Percentiles rank a stretch among this genome's conserved stretches.
phyloP scores from a whole-genome alignment of 1,140 invertebrate species.

The Ladona fulva region DNA sequence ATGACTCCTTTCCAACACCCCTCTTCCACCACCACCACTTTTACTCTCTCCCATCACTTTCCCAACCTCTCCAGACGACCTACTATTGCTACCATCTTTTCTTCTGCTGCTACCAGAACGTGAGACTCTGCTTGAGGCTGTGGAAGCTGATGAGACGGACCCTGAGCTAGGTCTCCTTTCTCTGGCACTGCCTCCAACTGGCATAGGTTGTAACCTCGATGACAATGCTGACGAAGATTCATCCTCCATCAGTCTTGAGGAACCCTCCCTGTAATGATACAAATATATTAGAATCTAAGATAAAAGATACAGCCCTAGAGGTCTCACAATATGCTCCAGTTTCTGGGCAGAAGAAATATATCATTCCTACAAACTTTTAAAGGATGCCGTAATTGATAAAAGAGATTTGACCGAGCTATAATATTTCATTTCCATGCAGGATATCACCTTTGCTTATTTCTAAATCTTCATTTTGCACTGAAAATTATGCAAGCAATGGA shows the following conservation, averaged over 20 bases:
- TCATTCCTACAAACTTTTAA: no score
- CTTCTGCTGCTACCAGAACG: background rate
- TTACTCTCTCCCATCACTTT: background rate
- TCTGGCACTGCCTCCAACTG: background rate
- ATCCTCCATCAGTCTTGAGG: background rate
- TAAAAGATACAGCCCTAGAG: no score
- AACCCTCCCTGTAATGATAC: background rate
- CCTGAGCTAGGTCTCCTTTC: conserved; percentile 24
- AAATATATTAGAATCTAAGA: no score
- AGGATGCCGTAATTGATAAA: no score
- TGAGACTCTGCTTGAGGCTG: conserved; percentile 11
- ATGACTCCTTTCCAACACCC: conserved; percentile 1
- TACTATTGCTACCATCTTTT: background rate
- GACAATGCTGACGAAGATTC: background rate
- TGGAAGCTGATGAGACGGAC: conserved; percentile 21
- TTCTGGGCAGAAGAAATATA: no score
- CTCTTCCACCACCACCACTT: background rate
- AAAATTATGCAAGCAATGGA: no score
- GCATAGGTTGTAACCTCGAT: background rate
- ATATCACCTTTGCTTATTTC: no score
- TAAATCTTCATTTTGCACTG: no score
- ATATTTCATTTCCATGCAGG: no score
- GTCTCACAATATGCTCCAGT: no score
- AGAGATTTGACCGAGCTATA: no score
- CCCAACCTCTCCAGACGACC: background rate